phyloP scores from a whole-genome alignment of 2,797 vertebrate genomes.

The Adelosebastes latens region DNA sequence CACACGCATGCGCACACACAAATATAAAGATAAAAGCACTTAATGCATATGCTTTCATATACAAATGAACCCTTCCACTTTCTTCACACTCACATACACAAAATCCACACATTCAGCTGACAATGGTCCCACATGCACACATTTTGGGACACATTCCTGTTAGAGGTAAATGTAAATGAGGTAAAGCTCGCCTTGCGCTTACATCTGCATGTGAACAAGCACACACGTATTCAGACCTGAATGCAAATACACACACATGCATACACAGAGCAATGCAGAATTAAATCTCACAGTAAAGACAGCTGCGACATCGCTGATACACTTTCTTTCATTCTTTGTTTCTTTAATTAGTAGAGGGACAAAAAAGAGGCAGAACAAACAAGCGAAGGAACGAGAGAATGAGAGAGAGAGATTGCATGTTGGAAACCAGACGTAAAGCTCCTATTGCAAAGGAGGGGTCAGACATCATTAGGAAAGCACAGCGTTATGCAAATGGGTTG shows the following conservation, averaged over 20 bases:
- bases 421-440: slow-evolving; percentile 5
- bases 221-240: slow-evolving; percentile 3
- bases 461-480: slow-evolving; percentile 28
- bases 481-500: neutral
- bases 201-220: slow-evolving; percentile 14
- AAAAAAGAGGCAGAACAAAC: slow-evolving; percentile 16
- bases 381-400: neutral
- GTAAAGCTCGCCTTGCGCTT: neutral
- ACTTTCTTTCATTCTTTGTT: slow-evolving; percentile 43
- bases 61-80: slow-evolving; percentile 20
- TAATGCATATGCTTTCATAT: slow-evolving; percentile 33
- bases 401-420: neutral
- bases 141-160: neutral
- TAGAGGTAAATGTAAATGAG: neutral
- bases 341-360: slow-evolving; percentile 52
- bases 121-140: neutral
- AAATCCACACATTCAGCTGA: neutral
- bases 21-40: slow-evolving; percentile 16
- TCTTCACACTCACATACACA: neutral
- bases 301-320: slow-evolving; percentile 29
- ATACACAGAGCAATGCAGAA: neutral
- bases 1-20: neutral
- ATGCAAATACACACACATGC: slow-evolving; percentile 11
- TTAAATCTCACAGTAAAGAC: slow-evolving; percentile 39
- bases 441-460: neutral